Evolutionary conservation across 2,888 invertebrate genomes (phyloP), one percentile per base, ranked within the genome.

Genomic region (Stenotaenia linearis): DNA sequence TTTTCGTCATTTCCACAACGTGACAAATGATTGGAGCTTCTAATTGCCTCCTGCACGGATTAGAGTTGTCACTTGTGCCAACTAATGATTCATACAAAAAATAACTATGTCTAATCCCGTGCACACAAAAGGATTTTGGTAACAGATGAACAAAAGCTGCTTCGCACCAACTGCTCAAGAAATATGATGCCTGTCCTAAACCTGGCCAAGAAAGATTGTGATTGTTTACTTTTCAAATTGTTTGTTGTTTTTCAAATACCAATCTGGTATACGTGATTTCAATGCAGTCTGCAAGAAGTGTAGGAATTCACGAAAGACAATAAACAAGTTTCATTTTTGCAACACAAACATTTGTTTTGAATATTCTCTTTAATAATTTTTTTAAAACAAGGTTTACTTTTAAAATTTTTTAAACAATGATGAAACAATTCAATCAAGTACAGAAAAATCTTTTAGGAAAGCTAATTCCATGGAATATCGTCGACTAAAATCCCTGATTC

Each of bases 1-100:
- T 61, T 61, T 61, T 61, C 61, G 23, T 61, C 61, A 61, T 61
- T 61, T 61, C 61, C 61, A 61, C 61, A 61, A 61, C 61, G 61
- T 61, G 61, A 61, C 61, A 61, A 61, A 61, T 61, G 61, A 61
- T 61, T 61, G 61, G 61, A 61, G 61, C 61, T 61, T 61, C 61
- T 61, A 61, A 61, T 61, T 61, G 61, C 61, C 61, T 61, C 61
- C 61, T 25, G 61, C 61, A 61, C 61, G 28, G 61, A 61, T 61
- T 61, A 61, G 61, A 61, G 61, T 61, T 61, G 61, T 61, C 61
- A 61, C 25, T 61, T 25, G 61, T 61, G 61, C 61, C 61, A 61
- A 61, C 61, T 61, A 61, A 61, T 61, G 61, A 61, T 61, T 61
- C 61, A 61, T 61, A 61, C 25, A 61, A 61, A 61, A 61, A 61